phyloP scores from a whole-genome alignment of 1,140 invertebrate genomes.

The Drosophila kepulauana region DNA sequence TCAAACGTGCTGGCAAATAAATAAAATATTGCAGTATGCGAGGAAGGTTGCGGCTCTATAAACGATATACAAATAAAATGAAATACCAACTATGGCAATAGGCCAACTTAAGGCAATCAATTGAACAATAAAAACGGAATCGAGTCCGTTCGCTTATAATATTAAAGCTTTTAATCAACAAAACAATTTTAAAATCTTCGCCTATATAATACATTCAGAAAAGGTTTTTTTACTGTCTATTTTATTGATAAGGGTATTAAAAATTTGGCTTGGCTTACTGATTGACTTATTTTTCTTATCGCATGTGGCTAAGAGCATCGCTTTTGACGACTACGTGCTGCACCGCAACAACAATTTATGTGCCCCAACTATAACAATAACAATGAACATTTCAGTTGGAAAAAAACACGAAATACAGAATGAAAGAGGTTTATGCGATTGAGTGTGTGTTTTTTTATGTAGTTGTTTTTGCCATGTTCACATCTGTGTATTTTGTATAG shows the following conservation, averaged over 20 bases:
- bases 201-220: no score
- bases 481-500: background rate
- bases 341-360: slow-evolving; percentile 8
- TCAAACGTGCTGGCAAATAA: slow-evolving; percentile 73
- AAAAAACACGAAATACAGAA: slow-evolving; percentile 16
- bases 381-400: slow-evolving; percentile 23
- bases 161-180: background rate
- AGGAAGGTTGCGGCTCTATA: slow-evolving; percentile 6
- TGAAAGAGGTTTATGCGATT: slow-evolving; percentile 16
- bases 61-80: slow-evolving; percentile 64
- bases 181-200: no score
- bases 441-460: slow-evolving; percentile 35
- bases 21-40: slow-evolving; percentile 64
- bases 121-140: background rate
- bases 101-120: slow-evolving; percentile 60
- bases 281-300: slow-evolving; percentile 6
- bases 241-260: slow-evolving; percentile 28
- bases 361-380: slow-evolving; percentile 35
- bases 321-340: slow-evolving; percentile 21
- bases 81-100: slow-evolving; percentile 63
- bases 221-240: background rate
- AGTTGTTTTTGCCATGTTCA: slow-evolving; percentile 2
- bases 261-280: background rate
- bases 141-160: background rate
- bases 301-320: background rate